Evolutionary conservation across 2,113 vertebrate species (phyloP).

Genomic region (Ammospiza caudacuta): DNA sequence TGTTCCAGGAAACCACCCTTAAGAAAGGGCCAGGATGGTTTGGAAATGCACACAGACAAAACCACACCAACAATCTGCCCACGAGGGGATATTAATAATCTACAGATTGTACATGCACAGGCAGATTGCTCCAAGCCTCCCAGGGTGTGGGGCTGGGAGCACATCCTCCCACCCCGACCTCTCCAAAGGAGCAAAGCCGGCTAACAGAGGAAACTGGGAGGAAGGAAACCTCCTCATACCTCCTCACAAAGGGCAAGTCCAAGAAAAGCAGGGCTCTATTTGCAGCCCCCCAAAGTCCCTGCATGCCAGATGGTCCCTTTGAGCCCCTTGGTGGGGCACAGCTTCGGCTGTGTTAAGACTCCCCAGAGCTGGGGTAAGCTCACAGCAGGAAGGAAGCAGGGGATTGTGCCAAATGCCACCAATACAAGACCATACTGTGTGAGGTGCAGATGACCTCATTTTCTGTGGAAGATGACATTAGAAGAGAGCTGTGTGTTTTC

Average conservation of each 20-base stretch:
- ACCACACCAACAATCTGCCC: neutral
- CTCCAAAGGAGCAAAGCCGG: fast-evolving
- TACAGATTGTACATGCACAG: neutral
- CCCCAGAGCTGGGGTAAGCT: neutral
- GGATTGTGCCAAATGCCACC: neutral
- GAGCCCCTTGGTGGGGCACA: neutral
- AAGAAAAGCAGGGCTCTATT: neutral
- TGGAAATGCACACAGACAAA: neutral
- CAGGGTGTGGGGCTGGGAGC: neutral
- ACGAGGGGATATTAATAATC: neutral
- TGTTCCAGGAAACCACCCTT: neutral
- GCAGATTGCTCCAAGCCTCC: neutral
- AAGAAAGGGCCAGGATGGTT: neutral
- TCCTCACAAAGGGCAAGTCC: neutral
- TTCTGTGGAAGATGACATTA: neutral
- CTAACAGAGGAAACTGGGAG: fast-evolving
- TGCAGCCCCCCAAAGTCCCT: neutral
- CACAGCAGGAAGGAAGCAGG: neutral
- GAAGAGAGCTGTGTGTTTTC: neutral
- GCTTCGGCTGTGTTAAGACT: neutral
- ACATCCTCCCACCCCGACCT: neutral
- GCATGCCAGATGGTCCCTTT: neutral
- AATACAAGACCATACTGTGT: neutral
- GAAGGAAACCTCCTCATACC: neutral
- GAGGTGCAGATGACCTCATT: neutral